These are phyloP conservation scores for Scaptomyza cyrtandrae DNA, from an alignment of 2,888 invertebrate species.

Conservation along the genomic window DNA sequence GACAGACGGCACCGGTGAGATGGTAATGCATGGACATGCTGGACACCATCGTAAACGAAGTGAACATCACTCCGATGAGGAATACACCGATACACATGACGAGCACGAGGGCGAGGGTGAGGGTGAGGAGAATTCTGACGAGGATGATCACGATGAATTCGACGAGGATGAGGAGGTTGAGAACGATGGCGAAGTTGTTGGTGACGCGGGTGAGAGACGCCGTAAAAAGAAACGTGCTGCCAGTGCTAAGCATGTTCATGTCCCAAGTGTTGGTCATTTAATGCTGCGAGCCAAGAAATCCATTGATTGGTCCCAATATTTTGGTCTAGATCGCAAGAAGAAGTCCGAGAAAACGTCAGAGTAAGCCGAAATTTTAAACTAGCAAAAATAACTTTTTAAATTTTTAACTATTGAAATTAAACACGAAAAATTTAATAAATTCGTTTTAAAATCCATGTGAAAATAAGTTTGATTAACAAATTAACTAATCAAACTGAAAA, in stretches of 20 bases:
- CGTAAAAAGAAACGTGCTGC: slow-evolving; percentile 84
- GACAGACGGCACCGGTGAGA: slow-evolving; percentile 46
- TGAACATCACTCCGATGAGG: slow-evolving; percentile 72
- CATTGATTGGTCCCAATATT: slow-evolving; percentile 94
- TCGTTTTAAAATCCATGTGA: too few relatives aligned
- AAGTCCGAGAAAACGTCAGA: slow-evolving; percentile 84
- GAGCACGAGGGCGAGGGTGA: slow-evolving; percentile 79
- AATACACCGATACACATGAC: slow-evolving; percentile 73
- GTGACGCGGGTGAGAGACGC: slow-evolving; percentile 82
- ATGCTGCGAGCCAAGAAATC: slow-evolving; percentile 89
- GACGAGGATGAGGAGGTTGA: slow-evolving; percentile 75
- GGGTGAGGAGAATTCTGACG: slow-evolving; percentile 80
- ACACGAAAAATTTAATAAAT: too few relatives aligned
- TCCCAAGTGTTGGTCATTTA: slow-evolving; percentile 69
- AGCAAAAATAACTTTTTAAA: too few relatives aligned
- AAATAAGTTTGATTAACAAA: too few relatives aligned
- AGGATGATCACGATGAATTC: slow-evolving; percentile 83
- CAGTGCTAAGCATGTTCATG: slow-evolving; percentile 44
- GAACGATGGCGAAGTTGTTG: slow-evolving; percentile 39
- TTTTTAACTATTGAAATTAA: too few relatives aligned
- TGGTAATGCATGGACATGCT: slow-evolving; percentile 80
- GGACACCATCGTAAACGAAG: slow-evolving; percentile 80
- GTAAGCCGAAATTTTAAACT: slow-evolving; percentile 37
- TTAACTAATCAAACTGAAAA: too few relatives aligned
- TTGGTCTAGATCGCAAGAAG: slow-evolving; percentile 92